Base-by-base conservation (phyloP, 2,113 vertebrate species). In the Lynx canadensis region DNA sequence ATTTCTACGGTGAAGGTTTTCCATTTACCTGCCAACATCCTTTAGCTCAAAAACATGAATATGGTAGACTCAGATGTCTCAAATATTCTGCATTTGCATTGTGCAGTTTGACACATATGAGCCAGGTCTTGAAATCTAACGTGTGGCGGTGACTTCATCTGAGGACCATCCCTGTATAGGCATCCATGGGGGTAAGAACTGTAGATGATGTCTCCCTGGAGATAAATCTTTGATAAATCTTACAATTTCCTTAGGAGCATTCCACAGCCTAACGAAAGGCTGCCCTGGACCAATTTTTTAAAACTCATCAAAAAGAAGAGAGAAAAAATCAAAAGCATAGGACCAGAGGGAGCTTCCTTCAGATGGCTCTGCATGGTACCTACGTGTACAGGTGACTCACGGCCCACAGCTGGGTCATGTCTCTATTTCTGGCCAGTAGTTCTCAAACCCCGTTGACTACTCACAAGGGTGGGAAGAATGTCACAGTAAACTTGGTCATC, bases 1-100 rank as follows among this genome's bases (percentile, higher is more conserved):
- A 57, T 60, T 66, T 97, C 68, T 92, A 38, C 36, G 84, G 71
- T 13, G 66, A 94, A 95, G 31, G 84, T 18, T 89, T 96, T 81
- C 92, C 14, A 7, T 89, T 57, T 86, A 93, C 82, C 85, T 92
- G 68, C 8, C 80, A 19, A 21, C 4, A 66, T 76, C 36, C 50
- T 86, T 60, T 36, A 57, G 13, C 36, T 93, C 66, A 93, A 89
- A 94, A 41, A 23, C 4, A 66, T 16, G 11, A 82, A 31, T 14
- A 15, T 63, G 33, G 33, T 33, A 48, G 1, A 52, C 13, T 71
- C 50, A 69, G 19, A 3, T 7, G 19, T 66, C 41, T 45, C 83
- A 57, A 57, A 5, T 6, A 73, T 8, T 14, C 11, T 36, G 27
- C 41, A 36, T 14, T 41, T 45, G 52, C 52, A 27, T 1, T 31